Percentiles rank a stretch among this genome's conserved stretches.
Conservation (phyloP, 2,113 vertebrate species). For the Hemicordylus capensis region DNA sequence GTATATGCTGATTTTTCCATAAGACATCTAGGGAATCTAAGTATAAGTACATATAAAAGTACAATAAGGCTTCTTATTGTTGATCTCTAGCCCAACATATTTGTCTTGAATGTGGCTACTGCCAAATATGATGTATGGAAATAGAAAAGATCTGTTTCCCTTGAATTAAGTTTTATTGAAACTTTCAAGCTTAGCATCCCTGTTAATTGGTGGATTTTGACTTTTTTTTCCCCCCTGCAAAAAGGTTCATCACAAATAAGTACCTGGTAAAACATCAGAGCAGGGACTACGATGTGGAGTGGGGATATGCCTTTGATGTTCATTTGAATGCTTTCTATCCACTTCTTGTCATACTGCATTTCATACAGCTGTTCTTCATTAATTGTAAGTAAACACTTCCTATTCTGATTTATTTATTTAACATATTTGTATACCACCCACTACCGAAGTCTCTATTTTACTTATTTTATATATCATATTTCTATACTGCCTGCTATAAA, state of each 20-base stretch:
- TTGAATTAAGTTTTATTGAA: neutral
- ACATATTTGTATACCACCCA: no score
- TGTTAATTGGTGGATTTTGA: neutral
- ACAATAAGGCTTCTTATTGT: neutral
- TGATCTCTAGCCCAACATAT: neutral
- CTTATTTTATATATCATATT: no score
- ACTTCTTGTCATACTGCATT: slow-evolving; percentile 94
- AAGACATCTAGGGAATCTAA: neutral
- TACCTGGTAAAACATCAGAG: slow-evolving; percentile 90
- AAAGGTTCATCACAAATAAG: slow-evolving; percentile 90
- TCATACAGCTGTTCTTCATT: slow-evolving; percentile 97
- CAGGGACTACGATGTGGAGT: slow-evolving; percentile 93
- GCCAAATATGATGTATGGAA: neutral
- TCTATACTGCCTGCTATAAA: no score
- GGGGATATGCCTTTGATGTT: slow-evolving; percentile 98
- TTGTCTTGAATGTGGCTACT: neutral
- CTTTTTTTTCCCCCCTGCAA: neutral
- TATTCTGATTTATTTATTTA: neutral
- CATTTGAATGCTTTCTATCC: slow-evolving; percentile 98
- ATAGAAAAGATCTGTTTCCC: neutral
- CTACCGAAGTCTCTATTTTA: no score
- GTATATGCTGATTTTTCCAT: no score
- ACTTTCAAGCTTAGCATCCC: neutral
- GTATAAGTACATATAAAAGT: neutral
- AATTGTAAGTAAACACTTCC: slow-evolving; percentile 86